These are phyloP conservation scores for Onychorhynchus coronatus DNA, from an alignment of 2,113 vertebrate species.

Conservation along the genomic window DNA sequence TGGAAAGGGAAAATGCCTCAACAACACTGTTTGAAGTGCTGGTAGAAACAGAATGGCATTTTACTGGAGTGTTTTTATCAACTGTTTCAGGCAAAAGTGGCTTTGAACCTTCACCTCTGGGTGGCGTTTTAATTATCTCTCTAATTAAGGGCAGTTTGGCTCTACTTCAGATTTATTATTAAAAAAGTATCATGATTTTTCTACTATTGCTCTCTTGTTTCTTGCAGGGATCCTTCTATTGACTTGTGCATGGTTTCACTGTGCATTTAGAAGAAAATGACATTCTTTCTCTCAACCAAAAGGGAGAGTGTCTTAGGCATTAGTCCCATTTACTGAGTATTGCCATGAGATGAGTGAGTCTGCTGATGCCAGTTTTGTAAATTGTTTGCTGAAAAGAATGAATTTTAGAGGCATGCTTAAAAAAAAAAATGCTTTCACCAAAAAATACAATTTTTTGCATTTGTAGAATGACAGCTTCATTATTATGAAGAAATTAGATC, in stretches of 20 bases:
- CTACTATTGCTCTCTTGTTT: neutral
- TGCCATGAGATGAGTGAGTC: neutral
- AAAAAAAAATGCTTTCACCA: neutral
- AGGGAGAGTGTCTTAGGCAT: neutral
- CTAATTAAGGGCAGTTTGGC: neutral
- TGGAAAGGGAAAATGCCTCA: neutral
- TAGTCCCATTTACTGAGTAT: neutral
- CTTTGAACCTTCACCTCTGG: neutral
- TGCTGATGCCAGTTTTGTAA: neutral
- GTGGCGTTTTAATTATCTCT: neutral
- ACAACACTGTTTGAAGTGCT: neutral
- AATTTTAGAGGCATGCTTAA: neutral
- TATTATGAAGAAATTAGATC: neutral
- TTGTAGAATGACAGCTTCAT: neutral
- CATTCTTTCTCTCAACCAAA: neutral
- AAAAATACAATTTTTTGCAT: neutral
- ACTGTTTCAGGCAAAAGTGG: accelerated
- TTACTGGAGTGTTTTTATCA: neutral
- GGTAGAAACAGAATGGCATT: neutral
- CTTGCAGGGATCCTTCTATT: neutral
- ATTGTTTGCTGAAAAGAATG: neutral
- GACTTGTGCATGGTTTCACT: accelerated
- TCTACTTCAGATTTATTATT: neutral
- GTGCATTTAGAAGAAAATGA: neutral
- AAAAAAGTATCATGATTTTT: neutral